A percentile compares a stretch with the other conserved stretches of the same genome.
Conservation (phyloP, 2,113 vertebrate genomes). For the Synchiropus splendidus region DNA sequence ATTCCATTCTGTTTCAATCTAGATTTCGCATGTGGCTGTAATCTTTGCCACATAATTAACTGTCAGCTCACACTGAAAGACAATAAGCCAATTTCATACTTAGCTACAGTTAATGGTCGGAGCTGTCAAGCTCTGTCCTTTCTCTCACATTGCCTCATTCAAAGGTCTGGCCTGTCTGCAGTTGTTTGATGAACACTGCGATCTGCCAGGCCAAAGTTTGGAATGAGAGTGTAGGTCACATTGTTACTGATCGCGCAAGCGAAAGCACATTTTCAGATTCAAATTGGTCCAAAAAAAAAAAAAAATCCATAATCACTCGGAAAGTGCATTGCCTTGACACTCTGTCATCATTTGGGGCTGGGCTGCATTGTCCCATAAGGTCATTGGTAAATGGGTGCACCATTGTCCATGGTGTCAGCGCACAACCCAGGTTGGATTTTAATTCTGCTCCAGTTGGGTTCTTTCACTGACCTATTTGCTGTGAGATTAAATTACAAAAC, state of each 20-base stretch:
- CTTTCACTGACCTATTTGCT: constrained; percentile 54
- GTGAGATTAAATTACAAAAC: constrained; percentile 38
- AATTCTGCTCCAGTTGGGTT: constrained; percentile 55
- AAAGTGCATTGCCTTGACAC: constrained; percentile 30
- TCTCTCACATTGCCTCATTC: constrained; percentile 17
- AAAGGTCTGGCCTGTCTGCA: constrained; percentile 35
- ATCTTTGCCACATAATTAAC: constrained; percentile 29
- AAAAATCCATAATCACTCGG: constrained; percentile 30
- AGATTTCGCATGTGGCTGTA: constrained; percentile 44
- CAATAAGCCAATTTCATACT: constrained; percentile 38
- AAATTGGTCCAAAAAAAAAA: constrained; percentile 30
- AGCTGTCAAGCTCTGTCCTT: constrained; percentile 31
- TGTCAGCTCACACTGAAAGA: constrained; percentile 30
- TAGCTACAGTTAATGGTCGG: constrained; percentile 43
- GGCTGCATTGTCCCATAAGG: constrained; percentile 32
- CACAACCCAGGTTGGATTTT: constrained; percentile 43
- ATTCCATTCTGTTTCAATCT: constrained; percentile 27
- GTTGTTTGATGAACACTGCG: constrained; percentile 31
- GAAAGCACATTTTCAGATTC: constrained; percentile 30
- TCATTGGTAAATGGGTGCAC: constrained; percentile 26
- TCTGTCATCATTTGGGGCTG: constrained; percentile 40
- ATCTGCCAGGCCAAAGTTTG: constrained; percentile 13
- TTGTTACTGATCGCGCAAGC: constrained; percentile 32
- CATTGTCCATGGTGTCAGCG: constrained; percentile 35
- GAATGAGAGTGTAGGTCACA: constrained; percentile 8